Evolutionary conservation across 2,888 invertebrate genomes (phyloP).

Genomic region (Campoplex capitator): DNA sequence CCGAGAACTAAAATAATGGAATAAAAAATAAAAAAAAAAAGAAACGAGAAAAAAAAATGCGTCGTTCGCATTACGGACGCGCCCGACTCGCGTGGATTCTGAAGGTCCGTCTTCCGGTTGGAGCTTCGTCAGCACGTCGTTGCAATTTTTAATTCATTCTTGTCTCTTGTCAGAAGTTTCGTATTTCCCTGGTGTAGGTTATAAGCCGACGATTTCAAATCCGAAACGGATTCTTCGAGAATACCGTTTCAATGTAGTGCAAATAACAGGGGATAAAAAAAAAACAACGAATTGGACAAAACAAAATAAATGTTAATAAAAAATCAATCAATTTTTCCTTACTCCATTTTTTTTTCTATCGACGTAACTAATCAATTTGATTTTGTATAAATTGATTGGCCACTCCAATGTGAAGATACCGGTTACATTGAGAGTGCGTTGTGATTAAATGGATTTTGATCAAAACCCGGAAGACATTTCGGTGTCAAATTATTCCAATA

Average conservation of each 20-base stretch:
- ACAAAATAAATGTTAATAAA: not conserved
- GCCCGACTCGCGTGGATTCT: constrained; percentile 22
- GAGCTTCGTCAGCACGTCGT: constrained; percentile 56
- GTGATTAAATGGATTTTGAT: not conserved
- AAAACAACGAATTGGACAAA: not conserved
- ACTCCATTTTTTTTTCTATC: not conserved
- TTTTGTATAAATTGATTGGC: not conserved
- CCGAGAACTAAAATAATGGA: constrained; percentile 10
- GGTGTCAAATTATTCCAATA: constrained; percentile 5
- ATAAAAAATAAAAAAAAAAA: not conserved
- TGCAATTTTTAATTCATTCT: constrained; percentile 43
- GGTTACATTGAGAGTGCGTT: not conserved
- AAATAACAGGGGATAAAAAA: not conserved
- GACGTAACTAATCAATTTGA: not conserved
- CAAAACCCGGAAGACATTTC: not conserved
- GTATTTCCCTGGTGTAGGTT: constrained; percentile 30
- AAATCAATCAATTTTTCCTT: too few relatives aligned
- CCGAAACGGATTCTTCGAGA: not conserved
- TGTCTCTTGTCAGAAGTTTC: constrained; percentile 20
- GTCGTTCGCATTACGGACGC: not conserved
- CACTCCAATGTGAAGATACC: not conserved
- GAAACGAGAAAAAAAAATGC: too few relatives aligned
- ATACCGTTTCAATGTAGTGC: not conserved
- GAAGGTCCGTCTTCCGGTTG: constrained; percentile 9
- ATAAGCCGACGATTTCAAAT: constrained; percentile 12